phyloP scores from a whole-genome alignment of 1,140 invertebrate species.

The Neoseiulus cucumeris region DNA sequence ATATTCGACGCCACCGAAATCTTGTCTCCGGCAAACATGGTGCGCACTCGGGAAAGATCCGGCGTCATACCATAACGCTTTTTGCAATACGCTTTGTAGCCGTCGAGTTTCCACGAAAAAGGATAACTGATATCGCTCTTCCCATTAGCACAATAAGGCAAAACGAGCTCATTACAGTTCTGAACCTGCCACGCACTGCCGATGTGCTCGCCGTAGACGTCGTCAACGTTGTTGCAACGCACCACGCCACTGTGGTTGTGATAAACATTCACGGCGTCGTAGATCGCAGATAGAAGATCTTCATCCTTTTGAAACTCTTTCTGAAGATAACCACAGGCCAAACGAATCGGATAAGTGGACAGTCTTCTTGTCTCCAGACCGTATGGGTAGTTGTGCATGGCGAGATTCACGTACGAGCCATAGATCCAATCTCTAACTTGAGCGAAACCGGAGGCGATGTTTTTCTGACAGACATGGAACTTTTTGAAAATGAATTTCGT shows the following conservation, averaged over 20 bases:
- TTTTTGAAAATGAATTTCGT: neutral
- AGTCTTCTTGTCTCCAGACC: neutral
- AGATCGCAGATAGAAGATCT: neutral
- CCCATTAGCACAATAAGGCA: slow-evolving; percentile 66
- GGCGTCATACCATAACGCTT: slow-evolving; percentile 46
- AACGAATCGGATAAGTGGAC: neutral
- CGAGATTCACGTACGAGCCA: slow-evolving; percentile 33
- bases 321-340: slow-evolving; percentile 1
- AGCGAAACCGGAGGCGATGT: neutral
- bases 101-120: slow-evolving; percentile 46
- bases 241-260: neutral
- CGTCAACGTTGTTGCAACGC: neutral
- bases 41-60: slow-evolving; percentile 39
- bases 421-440: slow-evolving; percentile 5
- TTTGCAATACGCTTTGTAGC: slow-evolving; percentile 42
- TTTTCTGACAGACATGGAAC: slow-evolving; percentile 2
- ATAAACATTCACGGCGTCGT: slow-evolving; percentile 5
- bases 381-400: slow-evolving; percentile 84
- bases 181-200: slow-evolving; percentile 12
- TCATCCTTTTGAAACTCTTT: slow-evolving; percentile 10
- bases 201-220: neutral
- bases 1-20: slow-evolving; percentile 50
- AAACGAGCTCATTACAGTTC: slow-evolving; percentile 82
- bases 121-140: slow-evolving; percentile 62
- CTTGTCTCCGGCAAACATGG: slow-evolving; percentile 59